These are phyloP conservation scores for human (Homo sapiens) DNA, from an alignment of 2,113 vertebrate species.

Conservation along the genomic window DNA sequence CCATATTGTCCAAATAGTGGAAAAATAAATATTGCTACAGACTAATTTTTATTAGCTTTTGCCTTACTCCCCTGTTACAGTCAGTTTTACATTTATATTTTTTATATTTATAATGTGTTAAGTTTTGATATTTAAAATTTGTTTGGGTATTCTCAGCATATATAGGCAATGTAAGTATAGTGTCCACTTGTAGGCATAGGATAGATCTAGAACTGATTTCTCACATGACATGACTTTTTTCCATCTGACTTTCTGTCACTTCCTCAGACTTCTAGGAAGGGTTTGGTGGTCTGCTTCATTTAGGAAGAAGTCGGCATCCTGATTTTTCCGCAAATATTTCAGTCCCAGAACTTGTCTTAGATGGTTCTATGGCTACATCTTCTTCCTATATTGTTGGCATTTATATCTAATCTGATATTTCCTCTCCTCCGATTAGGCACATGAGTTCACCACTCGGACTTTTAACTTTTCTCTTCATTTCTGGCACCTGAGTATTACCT, in stretches of 20 bases:
- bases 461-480: neutral
- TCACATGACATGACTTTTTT: neutral
- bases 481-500: neutral
- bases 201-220: neutral
- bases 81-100: neutral
- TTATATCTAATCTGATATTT: neutral
- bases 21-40: neutral
- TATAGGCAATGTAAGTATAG: neutral
- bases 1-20: neutral
- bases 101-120: neutral
- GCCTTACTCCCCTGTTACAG: neutral
- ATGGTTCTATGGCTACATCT: neutral
- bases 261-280: neutral
- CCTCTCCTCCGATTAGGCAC: neutral
- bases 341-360: neutral
- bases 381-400: neutral
- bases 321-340: neutral
- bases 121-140: neutral
- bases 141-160: neutral
- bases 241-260: neutral
- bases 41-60: neutral
- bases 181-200: neutral
- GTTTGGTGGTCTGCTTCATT: neutral
- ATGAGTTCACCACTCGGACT: neutral
- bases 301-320: neutral